Percentiles rank a stretch among this genome's conserved stretches.
These are phyloP conservation scores for Apostichopus parvimensis DNA, from an alignment of 35 echinoderm and acorn worm species.

Conservation along the genomic window DNA sequence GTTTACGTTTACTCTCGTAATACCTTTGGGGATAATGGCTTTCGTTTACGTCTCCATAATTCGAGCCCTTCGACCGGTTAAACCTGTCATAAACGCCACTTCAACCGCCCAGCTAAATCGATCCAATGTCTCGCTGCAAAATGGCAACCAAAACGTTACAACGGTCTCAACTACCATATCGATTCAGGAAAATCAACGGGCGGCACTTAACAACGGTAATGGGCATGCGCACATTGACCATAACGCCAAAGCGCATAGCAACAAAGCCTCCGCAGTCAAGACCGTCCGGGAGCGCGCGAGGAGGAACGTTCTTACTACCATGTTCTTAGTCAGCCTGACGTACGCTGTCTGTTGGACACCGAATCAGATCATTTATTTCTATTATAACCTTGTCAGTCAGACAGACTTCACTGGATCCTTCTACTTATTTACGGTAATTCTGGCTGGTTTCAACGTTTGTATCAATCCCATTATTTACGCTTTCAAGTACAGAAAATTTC, in stretches of 20 bases:
- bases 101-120: not conserved
- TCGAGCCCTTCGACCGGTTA: conserved; percentile 34
- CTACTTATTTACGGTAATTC: conserved; percentile 33
- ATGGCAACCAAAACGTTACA: conserved; percentile 10
- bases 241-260: not conserved
- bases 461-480: conserved; percentile 48
- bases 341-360: conserved; percentile 56
- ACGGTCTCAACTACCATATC: conserved; percentile 6
- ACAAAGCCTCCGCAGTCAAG: not conserved
- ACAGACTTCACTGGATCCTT: conserved; percentile 31
- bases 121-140: conserved; percentile 7
- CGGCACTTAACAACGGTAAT: not conserved
- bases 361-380: conserved; percentile 52
- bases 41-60: conserved; percentile 51
- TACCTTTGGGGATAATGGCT: conserved; percentile 36
- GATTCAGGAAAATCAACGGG: not conserved
- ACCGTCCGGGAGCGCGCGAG: conserved; percentile 16
- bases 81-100: not conserved
- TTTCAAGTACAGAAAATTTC: conserved; percentile 57
- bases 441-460: conserved; percentile 37
- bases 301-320: conserved; percentile 42
- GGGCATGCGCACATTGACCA: not conserved
- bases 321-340: conserved; percentile 50
- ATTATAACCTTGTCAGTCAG: conserved; percentile 36
- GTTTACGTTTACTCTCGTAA: conserved; percentile 43